These are phyloP conservation scores for Phengaris alcon DNA, from an alignment of 2,888 invertebrate species.

Conservation along the genomic window DNA sequence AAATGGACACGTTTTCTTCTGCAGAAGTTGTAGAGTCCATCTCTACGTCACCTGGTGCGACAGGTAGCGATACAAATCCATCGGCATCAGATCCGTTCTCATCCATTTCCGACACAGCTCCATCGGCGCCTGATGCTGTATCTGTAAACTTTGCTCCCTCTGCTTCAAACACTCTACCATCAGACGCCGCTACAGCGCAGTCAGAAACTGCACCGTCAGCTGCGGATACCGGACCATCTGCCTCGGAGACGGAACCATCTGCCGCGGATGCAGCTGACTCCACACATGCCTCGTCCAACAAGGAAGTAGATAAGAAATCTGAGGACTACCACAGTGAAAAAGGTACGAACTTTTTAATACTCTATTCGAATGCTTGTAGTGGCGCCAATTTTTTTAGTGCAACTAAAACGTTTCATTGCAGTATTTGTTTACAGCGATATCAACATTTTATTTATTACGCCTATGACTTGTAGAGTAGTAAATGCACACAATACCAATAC, in stretches of 20 bases:
- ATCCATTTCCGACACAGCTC: background rate
- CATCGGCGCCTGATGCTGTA: slow-evolving; percentile 31
- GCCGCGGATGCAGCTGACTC: slow-evolving; percentile 49
- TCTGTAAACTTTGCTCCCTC: slow-evolving; percentile 29
- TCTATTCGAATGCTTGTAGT: too few species aligned
- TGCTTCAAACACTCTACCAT: slow-evolving; percentile 30
- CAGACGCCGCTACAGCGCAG: slow-evolving; percentile 7
- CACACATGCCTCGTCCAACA: slow-evolving; percentile 56
- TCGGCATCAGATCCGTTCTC: slow-evolving; percentile 32
- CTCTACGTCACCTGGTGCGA: slow-evolving; percentile 34
- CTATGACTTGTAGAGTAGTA: background rate
- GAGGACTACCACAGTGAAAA: slow-evolving; percentile 54
- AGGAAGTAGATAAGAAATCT: slow-evolving; percentile 48
- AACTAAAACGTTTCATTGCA: background rate
- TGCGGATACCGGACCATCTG: slow-evolving; percentile 39
- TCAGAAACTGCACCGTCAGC: slow-evolving; percentile 34
- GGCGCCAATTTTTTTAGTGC: background rate
- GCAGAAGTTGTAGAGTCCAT: slow-evolving; percentile 15
- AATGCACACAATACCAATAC: background rate
- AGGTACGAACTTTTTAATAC: slow-evolving; percentile 45
- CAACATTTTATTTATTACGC: background rate
- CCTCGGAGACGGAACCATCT: slow-evolving; percentile 37
- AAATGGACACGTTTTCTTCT: slow-evolving; percentile 14
- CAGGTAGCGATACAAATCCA: slow-evolving; percentile 32
- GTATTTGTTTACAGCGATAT: background rate